Evolutionary conservation across 1,140 invertebrate species (phyloP).

Genomic region (Heliothis subflexa): DNA sequence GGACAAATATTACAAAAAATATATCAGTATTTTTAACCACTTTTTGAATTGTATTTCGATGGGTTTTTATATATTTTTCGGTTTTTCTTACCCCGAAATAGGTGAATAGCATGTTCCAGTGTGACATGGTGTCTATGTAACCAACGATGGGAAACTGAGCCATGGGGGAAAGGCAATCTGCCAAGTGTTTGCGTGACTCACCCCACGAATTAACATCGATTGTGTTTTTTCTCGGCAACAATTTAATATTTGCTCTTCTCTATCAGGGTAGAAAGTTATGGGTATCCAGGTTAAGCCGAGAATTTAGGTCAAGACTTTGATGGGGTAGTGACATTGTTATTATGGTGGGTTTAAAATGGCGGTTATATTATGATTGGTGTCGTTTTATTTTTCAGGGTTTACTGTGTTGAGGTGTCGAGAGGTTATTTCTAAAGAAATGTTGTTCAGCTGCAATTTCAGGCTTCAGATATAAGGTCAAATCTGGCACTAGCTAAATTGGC

Average conservation of each 20-base stretch:
- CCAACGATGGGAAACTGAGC: slow-evolving; percentile 32
- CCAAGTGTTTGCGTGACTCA: slow-evolving; percentile 32
- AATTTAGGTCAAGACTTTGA: slow-evolving; percentile 20
- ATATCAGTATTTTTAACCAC: not conserved
- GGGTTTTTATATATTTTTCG: not conserved
- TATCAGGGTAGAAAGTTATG: not conserved
- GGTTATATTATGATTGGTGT: not conserved
- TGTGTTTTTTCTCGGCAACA: slow-evolving; percentile 19
- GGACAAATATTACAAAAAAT: not conserved
- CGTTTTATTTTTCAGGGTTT: not conserved
- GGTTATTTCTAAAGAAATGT: too few species aligned
- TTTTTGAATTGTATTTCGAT: not conserved
- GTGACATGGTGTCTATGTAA: slow-evolving; percentile 41
- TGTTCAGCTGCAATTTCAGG: too few species aligned
- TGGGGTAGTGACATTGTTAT: slow-evolving; percentile 12
- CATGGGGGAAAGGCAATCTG: slow-evolving; percentile 34
- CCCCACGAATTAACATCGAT: slow-evolving; percentile 37
- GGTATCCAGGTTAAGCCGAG: slow-evolving; percentile 1
- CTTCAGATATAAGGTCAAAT: too few species aligned
- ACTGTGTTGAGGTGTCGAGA: too few species aligned
- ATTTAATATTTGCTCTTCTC: slow-evolving; percentile 22
- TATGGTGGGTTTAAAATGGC: not conserved
- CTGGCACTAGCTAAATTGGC: too few species aligned
- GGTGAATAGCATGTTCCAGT: not conserved
- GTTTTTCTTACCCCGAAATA: slow-evolving; percentile 39